These are phyloP conservation scores for Eupithecia pulchellata DNA, from an alignment of 2,888 invertebrate genomes.

Conservation along the genomic window DNA sequence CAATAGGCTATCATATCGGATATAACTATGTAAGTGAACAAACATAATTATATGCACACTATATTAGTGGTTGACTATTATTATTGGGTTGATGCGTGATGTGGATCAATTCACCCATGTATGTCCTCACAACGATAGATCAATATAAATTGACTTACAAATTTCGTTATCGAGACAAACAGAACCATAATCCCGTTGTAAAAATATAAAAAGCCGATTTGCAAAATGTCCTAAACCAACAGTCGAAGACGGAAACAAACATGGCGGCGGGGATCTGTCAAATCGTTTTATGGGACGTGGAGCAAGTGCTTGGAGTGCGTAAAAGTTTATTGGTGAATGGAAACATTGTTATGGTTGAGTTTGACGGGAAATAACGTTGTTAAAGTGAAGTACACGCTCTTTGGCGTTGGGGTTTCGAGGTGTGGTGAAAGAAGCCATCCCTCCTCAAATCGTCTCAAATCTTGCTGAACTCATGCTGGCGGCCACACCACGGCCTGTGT, in stretches of 20 bases:
- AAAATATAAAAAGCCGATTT: constrained; percentile 36
- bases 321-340: background rate
- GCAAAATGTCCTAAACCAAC: constrained; percentile 38
- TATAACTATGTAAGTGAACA: too few relatives aligned
- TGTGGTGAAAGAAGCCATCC: background rate
- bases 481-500: too few relatives aligned
- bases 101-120: background rate
- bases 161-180: constrained; percentile 12
- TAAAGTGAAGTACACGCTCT: background rate
- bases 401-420: background rate
- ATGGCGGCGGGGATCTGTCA: constrained; percentile 11
- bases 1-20: too few relatives aligned
- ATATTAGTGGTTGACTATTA: too few relatives aligned
- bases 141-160: constrained; percentile 12
- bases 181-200: constrained; percentile 24
- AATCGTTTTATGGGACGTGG: constrained; percentile 23
- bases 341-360: background rate
- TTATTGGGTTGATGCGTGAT: too few relatives aligned
- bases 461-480: too few relatives aligned
- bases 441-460: too few relatives aligned
- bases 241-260: constrained; percentile 20
- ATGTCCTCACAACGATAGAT: background rate
- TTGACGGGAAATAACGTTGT: background rate
- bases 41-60: too few relatives aligned
- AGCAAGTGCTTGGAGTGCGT: background rate